Percentiles rank a stretch among this genome's conserved stretches.
Conservation (phyloP, 2,113 vertebrate species). For the Ictalurus furcatus region DNA sequence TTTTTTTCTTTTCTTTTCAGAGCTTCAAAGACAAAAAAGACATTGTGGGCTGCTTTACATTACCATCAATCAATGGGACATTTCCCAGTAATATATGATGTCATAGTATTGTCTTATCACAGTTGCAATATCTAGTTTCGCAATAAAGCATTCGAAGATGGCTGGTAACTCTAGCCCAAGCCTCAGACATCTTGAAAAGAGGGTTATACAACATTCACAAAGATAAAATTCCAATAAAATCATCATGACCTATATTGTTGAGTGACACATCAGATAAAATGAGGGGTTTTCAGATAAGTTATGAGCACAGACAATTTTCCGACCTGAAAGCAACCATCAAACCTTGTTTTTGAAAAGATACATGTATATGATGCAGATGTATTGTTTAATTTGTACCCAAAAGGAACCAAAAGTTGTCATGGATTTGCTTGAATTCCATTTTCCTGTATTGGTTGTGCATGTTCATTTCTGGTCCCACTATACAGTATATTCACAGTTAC, state of each 20-base stretch:
- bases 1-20: not conserved
- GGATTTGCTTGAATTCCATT: not conserved
- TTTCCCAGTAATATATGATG: constrained; percentile 41
- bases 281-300: constrained; percentile 8
- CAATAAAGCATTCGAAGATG: constrained; percentile 30
- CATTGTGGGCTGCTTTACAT: constrained; percentile 27
- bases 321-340: not conserved
- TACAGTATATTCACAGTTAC: not conserved
- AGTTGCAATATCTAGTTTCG: constrained; percentile 28
- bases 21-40: not conserved
- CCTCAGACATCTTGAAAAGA: constrained; percentile 29
- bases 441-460: not conserved
- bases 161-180: constrained; percentile 23
- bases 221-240: constrained; percentile 37
- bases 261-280: constrained; percentile 29
- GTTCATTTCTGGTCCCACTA: not conserved
- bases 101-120: constrained; percentile 41
- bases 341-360: not conserved
- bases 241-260: constrained; percentile 8
- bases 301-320: not conserved
- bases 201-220: constrained; percentile 13
- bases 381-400: not conserved
- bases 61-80: constrained; percentile 7
- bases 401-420: not conserved
- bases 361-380: constrained; percentile 5